Percentiles rank a stretch among this genome's conserved stretches.
Evolutionary conservation across 2,797 vertebrate species (phyloP).

Genomic region (Sarcophilus harrisii): DNA sequence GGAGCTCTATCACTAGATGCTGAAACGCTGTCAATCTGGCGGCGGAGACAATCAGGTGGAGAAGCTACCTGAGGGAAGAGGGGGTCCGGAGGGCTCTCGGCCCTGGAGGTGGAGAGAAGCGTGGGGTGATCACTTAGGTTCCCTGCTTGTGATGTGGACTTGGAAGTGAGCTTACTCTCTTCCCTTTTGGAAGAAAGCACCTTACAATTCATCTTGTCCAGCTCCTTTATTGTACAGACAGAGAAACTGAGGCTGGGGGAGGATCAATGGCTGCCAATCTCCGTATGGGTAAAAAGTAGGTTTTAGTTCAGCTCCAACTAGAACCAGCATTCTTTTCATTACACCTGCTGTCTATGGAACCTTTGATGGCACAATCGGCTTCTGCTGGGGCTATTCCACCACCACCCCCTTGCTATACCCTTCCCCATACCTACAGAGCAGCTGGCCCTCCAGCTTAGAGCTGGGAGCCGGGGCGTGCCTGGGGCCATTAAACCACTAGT

Average conservation of each 20-base stretch:
- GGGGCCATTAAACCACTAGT: not conserved
- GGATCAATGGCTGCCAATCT: not conserved
- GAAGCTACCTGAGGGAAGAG: not conserved
- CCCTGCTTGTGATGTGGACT: not conserved
- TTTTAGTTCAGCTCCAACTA: no score
- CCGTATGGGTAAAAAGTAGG: not conserved
- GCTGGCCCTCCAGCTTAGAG: not conserved
- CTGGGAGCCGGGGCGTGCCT: accelerated
- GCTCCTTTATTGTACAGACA: not conserved
- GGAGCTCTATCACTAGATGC: not conserved
- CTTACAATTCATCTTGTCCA: not conserved
- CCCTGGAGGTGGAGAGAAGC: not conserved
- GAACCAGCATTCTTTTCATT: not conserved
- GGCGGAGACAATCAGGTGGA: not conserved
- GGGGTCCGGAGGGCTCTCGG: no score
- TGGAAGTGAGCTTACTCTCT: not conserved
- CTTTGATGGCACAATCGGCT: not conserved
- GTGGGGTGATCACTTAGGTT: not conserved
- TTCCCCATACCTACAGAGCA: no score
- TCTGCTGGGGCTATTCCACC: not conserved
- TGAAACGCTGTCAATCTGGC: constrained; percentile 38
- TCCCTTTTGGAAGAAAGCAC: no score
- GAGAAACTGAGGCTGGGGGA: not conserved
- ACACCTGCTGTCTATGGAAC: not conserved
- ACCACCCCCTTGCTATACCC: no score